Conservation (phyloP, 2,113 vertebrate genomes). For the Thalassarche chlororhynchos region DNA sequence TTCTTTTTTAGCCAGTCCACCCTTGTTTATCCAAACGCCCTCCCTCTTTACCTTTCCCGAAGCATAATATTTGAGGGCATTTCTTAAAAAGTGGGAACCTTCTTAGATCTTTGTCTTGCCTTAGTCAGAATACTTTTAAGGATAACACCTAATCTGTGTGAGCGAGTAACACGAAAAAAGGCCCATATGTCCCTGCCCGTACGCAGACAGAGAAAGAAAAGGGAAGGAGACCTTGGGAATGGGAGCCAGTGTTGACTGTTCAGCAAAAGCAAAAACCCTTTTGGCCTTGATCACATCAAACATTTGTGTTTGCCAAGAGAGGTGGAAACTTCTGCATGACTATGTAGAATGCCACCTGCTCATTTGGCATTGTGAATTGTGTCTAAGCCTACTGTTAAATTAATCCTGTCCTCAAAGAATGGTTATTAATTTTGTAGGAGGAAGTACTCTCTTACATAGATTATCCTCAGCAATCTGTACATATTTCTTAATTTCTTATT, state of each 20-base stretch:
- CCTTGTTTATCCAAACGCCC: not conserved
- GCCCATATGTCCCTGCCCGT: not conserved
- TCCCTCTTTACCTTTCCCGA: not conserved
- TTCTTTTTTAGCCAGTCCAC: conserved; percentile 2
- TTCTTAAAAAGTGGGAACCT: conserved; percentile 28
- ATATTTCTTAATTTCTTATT: not conserved
- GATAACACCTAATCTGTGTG: not conserved
- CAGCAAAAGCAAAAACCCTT: not conserved
- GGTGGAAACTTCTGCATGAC: not conserved
- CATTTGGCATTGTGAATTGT: not conserved
- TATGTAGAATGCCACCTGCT: conserved; percentile 18
- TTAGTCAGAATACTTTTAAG: not conserved
- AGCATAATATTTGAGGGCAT: conserved; percentile 14
- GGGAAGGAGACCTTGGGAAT: not conserved
- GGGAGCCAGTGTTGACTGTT: not conserved
- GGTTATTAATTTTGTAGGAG: not conserved
- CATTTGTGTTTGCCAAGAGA: not conserved
- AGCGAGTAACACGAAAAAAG: not conserved
- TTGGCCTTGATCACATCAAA: not conserved
- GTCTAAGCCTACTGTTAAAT: not conserved
- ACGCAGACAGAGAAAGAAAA: not conserved
- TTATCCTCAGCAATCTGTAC: not conserved
- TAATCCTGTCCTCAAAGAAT: not conserved
- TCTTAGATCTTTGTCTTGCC: not conserved
- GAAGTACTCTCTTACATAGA: not conserved